These are phyloP conservation scores for Echinometra lucunter DNA, from an alignment of 53 echinoderm and acorn worm species.

Conservation along the genomic window DNA sequence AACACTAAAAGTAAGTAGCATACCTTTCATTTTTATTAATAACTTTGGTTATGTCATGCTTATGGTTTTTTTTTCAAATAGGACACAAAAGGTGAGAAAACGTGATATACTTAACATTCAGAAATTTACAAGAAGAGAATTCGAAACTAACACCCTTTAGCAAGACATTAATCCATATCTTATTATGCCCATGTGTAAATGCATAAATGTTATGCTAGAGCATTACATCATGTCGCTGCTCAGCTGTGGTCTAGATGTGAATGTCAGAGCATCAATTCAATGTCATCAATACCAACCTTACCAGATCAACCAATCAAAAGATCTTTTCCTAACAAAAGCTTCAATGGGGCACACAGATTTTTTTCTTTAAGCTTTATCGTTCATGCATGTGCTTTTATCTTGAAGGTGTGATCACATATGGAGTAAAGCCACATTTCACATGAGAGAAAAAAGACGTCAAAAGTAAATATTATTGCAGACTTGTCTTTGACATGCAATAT, in stretches of 20 bases:
- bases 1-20: neutral
- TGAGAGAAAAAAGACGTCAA: neutral
- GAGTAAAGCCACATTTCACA: neutral
- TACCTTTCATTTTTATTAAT: neutral
- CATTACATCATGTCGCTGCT: too few relatives aligned
- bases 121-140: neutral
- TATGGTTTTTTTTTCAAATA: neutral
- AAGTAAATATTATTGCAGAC: slow-evolving; percentile 28
- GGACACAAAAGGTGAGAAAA: neutral
- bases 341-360: neutral
- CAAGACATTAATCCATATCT: too few relatives aligned
- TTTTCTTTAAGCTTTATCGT: neutral
- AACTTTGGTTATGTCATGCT: slow-evolving; percentile 2
- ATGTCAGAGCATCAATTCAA: too few relatives aligned
- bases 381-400: neutral
- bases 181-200: too few relatives aligned
- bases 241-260: too few relatives aligned
- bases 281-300: too few relatives aligned
- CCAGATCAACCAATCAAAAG: neutral
- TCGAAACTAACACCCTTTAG: too few relatives aligned
- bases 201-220: too few relatives aligned
- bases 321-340: neutral
- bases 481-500: neutral
- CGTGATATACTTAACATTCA: neutral
- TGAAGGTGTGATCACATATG: neutral